phyloP scores from a whole-genome alignment of 2,113 vertebrate species.

The Athene noctua region DNA sequence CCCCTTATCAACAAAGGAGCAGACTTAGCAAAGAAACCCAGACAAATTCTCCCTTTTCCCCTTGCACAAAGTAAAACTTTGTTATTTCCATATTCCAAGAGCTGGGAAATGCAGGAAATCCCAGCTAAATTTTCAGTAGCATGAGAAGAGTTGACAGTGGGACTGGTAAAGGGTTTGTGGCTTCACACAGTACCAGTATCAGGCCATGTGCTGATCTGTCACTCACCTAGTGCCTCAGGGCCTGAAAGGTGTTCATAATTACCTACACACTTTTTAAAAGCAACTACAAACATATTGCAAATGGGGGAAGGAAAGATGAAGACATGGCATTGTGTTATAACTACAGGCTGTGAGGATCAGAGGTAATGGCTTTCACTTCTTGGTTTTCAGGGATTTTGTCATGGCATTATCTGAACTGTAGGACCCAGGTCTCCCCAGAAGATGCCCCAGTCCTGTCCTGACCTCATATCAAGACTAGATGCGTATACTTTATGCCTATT shows the following conservation, averaged over 20 bases:
- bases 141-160: not conserved
- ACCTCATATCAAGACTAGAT: not conserved
- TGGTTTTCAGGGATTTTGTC: not conserved
- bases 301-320: not conserved
- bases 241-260: not conserved
- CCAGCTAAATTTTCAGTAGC: not conserved
- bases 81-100: not conserved
- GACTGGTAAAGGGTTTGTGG: not conserved
- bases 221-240: not conserved
- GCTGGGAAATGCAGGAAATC: not conserved
- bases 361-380: not conserved
- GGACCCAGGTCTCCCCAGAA: not conserved
- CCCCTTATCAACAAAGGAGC: not conserved
- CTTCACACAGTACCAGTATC: not conserved
- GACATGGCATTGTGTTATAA: not conserved
- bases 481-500: not conserved
- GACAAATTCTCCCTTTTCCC: not conserved
- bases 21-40: not conserved
- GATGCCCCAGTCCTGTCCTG: not conserved
- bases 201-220: not conserved
- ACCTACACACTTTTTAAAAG: not conserved
- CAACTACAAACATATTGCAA: not conserved
- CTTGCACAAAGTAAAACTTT: not conserved
- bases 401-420: not conserved
- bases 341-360: not conserved